Conservation (phyloP, 37 sponge, comb jelly and placozoan genomes). For the Diacarnus erythraeanus region DNA sequence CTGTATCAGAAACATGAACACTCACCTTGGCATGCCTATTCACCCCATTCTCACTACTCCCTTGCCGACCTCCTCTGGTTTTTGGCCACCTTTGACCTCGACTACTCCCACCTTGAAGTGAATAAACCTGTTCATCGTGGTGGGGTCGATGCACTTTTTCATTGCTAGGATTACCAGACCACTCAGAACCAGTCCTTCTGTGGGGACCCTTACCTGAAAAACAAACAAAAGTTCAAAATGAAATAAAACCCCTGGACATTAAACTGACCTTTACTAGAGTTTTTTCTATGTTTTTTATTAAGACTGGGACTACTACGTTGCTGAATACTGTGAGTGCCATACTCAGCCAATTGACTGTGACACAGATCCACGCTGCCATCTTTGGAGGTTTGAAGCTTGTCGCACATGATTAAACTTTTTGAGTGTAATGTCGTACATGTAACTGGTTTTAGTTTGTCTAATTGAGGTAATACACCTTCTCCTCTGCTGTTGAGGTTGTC, state of each 20-base stretch:
- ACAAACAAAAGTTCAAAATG: neutral
- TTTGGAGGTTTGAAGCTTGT: conserved; percentile 18
- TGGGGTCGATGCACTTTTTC: neutral
- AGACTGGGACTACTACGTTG: conserved; percentile 12
- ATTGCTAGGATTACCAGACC: neutral
- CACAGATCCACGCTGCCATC: conserved; percentile 19
- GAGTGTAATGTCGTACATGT: neutral
- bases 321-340: neutral
- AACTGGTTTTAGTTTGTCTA: neutral
- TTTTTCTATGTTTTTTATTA: conserved; percentile 19
- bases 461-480: neutral
- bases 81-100: neutral
- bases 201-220: neutral
- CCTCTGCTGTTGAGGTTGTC: neutral
- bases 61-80: neutral
- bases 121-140: neutral
- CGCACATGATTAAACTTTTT: conserved; percentile 11
- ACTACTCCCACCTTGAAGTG: neutral
- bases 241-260: neutral
- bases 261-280: conserved; percentile 12
- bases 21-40: neutral
- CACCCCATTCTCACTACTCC: neutral
- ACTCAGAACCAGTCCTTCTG: neutral
- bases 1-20: no score
- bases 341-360: conserved; percentile 24